These are phyloP conservation scores for Heliconius himera DNA, from an alignment of 1,140 invertebrate species.

Conservation along the genomic window DNA sequence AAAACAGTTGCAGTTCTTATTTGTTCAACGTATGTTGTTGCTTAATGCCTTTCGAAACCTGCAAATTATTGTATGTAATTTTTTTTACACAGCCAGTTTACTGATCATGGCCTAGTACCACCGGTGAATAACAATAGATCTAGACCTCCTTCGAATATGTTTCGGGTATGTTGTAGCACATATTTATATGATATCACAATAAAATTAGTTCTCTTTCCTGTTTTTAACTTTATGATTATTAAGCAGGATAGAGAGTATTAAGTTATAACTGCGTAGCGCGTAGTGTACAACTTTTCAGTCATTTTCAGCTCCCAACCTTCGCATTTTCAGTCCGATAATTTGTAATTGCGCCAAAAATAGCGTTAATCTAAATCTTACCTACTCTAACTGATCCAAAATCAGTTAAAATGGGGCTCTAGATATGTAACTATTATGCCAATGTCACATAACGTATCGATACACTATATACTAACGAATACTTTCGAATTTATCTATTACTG, in stretches of 20 bases:
- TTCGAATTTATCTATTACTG: too few species aligned
- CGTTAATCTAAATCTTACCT: too few species aligned
- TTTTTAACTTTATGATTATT: neutral
- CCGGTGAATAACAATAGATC: constrained; percentile 21
- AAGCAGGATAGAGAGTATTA: neutral
- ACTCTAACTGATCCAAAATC: too few species aligned
- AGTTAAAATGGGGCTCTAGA: too few species aligned
- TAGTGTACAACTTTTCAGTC: too few species aligned
- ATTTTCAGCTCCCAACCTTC: too few species aligned
- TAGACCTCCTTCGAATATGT: neutral
- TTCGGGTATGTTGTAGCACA: neutral
- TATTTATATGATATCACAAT: neutral
- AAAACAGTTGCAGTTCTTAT: neutral
- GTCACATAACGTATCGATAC: too few species aligned
- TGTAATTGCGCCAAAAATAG: too few species aligned
- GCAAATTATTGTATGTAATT: constrained; percentile 7
- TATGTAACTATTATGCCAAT: too few species aligned
- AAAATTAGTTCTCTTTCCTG: neutral
- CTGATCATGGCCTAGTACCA: constrained; percentile 20
- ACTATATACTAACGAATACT: too few species aligned
- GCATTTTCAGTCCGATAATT: too few species aligned
- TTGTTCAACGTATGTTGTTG: neutral
- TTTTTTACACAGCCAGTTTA: constrained; percentile 3
- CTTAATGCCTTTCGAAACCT: neutral
- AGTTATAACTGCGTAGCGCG: too few species aligned